These are phyloP conservation scores for Plebejus argus DNA, from an alignment of 2,888 invertebrate genomes.

Conservation along the genomic window DNA sequence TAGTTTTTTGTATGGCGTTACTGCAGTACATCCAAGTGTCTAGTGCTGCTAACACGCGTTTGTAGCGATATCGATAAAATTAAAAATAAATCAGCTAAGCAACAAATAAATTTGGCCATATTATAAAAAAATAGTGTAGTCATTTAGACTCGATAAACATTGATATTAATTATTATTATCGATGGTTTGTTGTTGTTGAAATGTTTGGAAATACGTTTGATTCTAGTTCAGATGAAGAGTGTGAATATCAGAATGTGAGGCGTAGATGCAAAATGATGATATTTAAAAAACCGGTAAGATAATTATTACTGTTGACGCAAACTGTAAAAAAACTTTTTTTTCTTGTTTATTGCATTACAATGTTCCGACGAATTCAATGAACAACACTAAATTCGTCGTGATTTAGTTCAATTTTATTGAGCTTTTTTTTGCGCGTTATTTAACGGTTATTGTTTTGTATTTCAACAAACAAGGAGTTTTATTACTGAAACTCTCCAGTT, in stretches of 20 bases:
- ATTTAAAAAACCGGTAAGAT: conserved; percentile 59
- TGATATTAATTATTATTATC: background rate
- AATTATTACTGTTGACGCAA: background rate
- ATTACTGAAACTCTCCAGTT: background rate
- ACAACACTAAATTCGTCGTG: no score
- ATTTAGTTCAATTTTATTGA: no score
- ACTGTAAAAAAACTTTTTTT: background rate
- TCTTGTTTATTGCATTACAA: background rate
- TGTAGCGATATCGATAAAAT: background rate
- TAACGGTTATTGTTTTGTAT: no score
- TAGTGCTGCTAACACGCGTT: background rate
- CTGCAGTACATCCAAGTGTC: background rate
- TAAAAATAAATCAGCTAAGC: background rate
- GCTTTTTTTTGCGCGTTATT: no score
- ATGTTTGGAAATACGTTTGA: conserved; percentile 21
- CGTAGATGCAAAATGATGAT: conserved; percentile 63
- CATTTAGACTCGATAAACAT: background rate
- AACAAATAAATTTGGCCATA: background rate
- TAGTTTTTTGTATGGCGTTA: conserved; percentile 36
- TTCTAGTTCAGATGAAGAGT: conserved; percentile 54
- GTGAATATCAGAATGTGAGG: conserved; percentile 56
- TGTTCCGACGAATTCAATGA: no score
- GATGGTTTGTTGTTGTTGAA: background rate
- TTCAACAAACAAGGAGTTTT: background rate
- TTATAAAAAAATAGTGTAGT: background rate